phyloP scores from a whole-genome alignment of 2,888 invertebrate species.

The Cylloceria caligata region DNA sequence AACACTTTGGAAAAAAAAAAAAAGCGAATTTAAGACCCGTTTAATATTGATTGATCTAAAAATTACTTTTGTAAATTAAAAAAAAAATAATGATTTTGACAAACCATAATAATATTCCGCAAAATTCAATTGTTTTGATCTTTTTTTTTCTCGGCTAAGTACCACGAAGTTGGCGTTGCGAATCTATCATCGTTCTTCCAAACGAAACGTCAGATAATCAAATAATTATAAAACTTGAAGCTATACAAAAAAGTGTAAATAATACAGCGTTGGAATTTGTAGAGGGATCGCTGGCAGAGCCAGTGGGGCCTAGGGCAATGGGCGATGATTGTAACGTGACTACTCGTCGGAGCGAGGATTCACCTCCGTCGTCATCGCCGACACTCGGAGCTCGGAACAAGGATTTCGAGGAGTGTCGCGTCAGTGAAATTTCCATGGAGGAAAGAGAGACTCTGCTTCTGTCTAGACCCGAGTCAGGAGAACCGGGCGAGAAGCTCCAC shows the following conservation, averaged over 20 bases:
- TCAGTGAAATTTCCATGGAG: slow-evolving; percentile 27
- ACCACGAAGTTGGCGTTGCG: slow-evolving; percentile 60
- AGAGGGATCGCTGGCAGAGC: slow-evolving; percentile 24
- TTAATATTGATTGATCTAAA: too few relatives aligned
- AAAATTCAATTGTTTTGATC: slow-evolving; percentile 28
- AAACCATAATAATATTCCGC: slow-evolving; percentile 5
- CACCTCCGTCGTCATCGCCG: slow-evolving; percentile 54
- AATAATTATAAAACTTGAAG: slow-evolving; percentile 36
- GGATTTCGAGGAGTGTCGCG: slow-evolving; percentile 45
- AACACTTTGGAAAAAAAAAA: too few relatives aligned
- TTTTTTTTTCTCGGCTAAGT: slow-evolving; percentile 46
- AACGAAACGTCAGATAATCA: slow-evolving; percentile 53
- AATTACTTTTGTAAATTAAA: neutral
- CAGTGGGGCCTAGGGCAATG: slow-evolving; percentile 65
- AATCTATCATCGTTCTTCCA: slow-evolving; percentile 32
- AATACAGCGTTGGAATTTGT: slow-evolving; percentile 36
- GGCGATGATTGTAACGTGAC: slow-evolving; percentile 70
- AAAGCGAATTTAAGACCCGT: too few relatives aligned
- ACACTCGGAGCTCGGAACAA: slow-evolving; percentile 46
- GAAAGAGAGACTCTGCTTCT: slow-evolving; percentile 47
- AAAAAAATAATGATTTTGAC: neutral
- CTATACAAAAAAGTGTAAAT: slow-evolving; percentile 9
- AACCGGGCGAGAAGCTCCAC: slow-evolving; percentile 55
- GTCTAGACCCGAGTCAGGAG: slow-evolving; percentile 54
- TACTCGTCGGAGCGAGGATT: slow-evolving; percentile 65